Base-by-base conservation (phyloP, 2,888 invertebrate species). In the Cecidostiba fungosa region DNA sequence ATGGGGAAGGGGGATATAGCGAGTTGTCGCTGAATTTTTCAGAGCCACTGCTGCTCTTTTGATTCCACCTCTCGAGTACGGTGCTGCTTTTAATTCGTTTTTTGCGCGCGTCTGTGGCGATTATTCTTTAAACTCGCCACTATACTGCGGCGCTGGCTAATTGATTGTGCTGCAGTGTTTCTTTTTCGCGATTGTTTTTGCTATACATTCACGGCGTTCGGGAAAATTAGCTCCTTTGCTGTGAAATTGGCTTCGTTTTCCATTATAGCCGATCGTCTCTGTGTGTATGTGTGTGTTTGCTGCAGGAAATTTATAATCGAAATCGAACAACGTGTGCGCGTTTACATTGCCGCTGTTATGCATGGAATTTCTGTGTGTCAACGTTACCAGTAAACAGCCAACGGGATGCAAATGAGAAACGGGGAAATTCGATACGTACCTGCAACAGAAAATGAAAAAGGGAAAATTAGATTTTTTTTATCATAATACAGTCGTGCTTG, bases 71-170 rank as follows among this genome's bases (percentile, higher is more conserved):
- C 19, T 8, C 43, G 26, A n/a, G 39, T 29, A 62, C 29, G 62
- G 73, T n/a, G 62, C 62, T n/a, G 62, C 62, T 74, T 81, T 74
- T 74, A 74, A 74, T 81, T 62, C 59, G 59, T 32, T 26, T 81
- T 29, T 39, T 54, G 32, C n/a, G n/a, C n/a, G n/a, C n/a, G n/a
- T 80, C 2, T 36, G 10, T 43, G 43, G 1, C 43, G 43, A 43
- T 43, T 43, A 43, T 43, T 43, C 43, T 43, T 43, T 43, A 43
- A 12, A 43, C 43, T 2, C 10, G 43, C 39, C 6, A 39, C 39
- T 39, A 4, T 32, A 32, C 39, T 39, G 39, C 12, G 26, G 62
- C 26, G 2, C 14, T n/a, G 10, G 12, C 26, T 26, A 26, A 26
- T 62, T 26, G 26, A 26, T 62, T 62, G 62, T 12, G 6, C n/a